Conservation (phyloP, 1,140 invertebrate genomes). For the Drosophila pruinosa region DNA sequence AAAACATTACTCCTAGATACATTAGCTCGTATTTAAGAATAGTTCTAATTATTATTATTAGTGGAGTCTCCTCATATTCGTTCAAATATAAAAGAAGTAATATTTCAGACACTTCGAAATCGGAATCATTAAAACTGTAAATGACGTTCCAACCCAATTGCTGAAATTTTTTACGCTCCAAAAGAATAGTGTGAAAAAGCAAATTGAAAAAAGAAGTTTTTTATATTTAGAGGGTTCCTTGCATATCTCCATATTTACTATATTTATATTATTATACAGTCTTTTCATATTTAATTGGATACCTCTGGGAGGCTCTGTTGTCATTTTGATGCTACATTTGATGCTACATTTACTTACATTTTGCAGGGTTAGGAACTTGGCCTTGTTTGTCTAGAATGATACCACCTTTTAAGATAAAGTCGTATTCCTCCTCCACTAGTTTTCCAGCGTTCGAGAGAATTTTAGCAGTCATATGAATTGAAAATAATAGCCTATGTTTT, state of each 20-base stretch:
- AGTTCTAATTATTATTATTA: constrained; percentile 95
- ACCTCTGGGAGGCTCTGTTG: constrained; percentile 95
- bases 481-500: constrained; percentile 94
- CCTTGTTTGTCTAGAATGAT: constrained; percentile 90
- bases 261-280: constrained; percentile 91
- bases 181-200: constrained; percentile 95
- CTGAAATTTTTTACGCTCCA: constrained; percentile 94
- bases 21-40: constrained; percentile 94
- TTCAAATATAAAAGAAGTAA: constrained; percentile 91
- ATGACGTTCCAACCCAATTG: constrained; percentile 95
- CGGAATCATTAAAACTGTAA: constrained; percentile 95
- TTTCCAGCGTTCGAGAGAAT: constrained; percentile 90
- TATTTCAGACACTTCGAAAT: constrained; percentile 94
- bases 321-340: constrained; percentile 95
- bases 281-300: constrained; percentile 95
- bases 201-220: constrained; percentile 92
- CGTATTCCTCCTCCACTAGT: constrained; percentile 89
- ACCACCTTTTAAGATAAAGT: constrained; percentile 91
- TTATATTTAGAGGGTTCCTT: constrained; percentile 92
- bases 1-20: constrained; percentile 96
- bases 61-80: constrained; percentile 92
- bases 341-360: constrained; percentile 87
- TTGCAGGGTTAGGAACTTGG: constrained; percentile 91
- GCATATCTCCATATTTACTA: constrained; percentile 91
- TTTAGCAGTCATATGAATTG: constrained; percentile 94